Base-by-base conservation (phyloP, 2,113 vertebrate species). In the Holacanthus passer region DNA sequence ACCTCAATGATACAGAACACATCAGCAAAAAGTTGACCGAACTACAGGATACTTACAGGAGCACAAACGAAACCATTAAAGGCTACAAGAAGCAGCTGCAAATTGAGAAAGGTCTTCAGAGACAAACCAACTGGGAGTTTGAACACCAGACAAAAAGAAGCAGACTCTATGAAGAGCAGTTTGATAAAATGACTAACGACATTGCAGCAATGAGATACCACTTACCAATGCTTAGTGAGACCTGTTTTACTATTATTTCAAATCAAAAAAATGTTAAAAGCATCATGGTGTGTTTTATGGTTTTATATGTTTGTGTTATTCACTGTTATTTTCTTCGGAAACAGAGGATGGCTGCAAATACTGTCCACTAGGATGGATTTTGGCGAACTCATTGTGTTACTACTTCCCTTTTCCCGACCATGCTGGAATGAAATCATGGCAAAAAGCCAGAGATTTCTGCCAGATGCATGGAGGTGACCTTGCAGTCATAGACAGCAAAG, bases 401-500 rank as follows among this genome's bases (percentile, higher is more conserved):
- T 92, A 86, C 85, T 84, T 91, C 62, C 0, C 77, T 16, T 63
- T 85, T 10, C 50, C 79, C 9, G 2, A 24, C 0, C 0, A 1
- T 1, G 2, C 2, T 52, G n/a, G 19, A 5, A 0, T 12, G 0
- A 91, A 50, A 66, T 11, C 75, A 1, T 93, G 92, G 92, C 3
- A 65, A 24, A 53, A 45, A 7, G 77, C 87, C 59, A 83, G 85
- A 68, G 11, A 81, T 0, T 81, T 79, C 53, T 93, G 92, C 77
- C 79, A 76, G 14, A 41, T 60, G 12, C 2, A 84, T 12, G 90
- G 87, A 84, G 92, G 87, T 16, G 85, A 93, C 48, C 82, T 93
- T 48, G n/a, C 66, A 5, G 3, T 87, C 32, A 81, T 92, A 37
- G 63, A 93, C 56, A 89, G 66, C 70, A 71, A 72, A 56, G 86